phyloP scores from a whole-genome alignment of 2,797 vertebrate species.

The Gouania willdenowi region DNA sequence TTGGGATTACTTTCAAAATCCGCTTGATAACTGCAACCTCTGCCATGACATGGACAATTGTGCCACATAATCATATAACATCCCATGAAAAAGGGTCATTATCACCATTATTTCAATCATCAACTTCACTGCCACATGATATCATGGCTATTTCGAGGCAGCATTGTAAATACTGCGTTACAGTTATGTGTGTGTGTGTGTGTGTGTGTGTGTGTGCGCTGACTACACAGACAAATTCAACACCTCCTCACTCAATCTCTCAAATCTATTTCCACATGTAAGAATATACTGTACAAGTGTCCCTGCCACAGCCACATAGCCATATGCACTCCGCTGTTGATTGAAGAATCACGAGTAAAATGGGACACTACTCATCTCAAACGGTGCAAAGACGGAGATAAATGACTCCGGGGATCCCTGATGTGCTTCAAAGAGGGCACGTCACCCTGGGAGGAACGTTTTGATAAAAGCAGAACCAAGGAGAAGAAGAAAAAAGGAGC shows the following conservation, averaged over 20 bases:
- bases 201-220: too few species aligned
- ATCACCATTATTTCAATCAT: too few species aligned
- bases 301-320: slow-evolving; percentile 15
- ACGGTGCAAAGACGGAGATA: slow-evolving; percentile 53
- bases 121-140: too few species aligned
- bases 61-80: too few species aligned
- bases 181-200: too few species aligned
- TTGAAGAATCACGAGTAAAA: slow-evolving; percentile 38
- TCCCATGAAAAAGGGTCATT: too few species aligned
- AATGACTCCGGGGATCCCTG: slow-evolving; percentile 26
- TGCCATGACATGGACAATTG: too few species aligned
- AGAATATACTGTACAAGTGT: slow-evolving; percentile 53
- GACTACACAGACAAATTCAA: slow-evolving; percentile 41
- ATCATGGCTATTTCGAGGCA: too few species aligned
- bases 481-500: slow-evolving; percentile 4
- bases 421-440: slow-evolving; percentile 24
- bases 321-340: slow-evolving; percentile 42
- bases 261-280: slow-evolving; percentile 39
- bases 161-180: too few species aligned
- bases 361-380: slow-evolving; percentile 35
- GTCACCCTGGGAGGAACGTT: slow-evolving; percentile 3
- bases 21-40: too few species aligned
- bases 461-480: not conserved
- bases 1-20: too few species aligned
- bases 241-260: slow-evolving; percentile 45